Conservation (phyloP, 2,797 vertebrate species). For the Phataginus tetradactyla region DNA sequence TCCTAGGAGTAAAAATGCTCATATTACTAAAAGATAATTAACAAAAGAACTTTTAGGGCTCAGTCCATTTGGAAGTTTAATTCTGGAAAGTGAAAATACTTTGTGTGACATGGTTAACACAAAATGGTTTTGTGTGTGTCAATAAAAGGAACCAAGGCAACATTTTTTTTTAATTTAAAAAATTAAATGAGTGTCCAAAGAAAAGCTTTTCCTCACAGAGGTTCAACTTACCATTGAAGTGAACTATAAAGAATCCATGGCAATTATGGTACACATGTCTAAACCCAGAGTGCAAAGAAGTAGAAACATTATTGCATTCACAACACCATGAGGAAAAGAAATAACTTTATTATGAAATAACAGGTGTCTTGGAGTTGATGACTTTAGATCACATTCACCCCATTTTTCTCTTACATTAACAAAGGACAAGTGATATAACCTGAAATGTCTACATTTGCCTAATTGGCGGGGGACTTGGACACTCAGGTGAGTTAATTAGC, state of each 20-base stretch:
- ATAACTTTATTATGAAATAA: neutral
- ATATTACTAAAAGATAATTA: neutral
- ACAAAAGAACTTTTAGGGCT: neutral
- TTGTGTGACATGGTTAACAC: neutral
- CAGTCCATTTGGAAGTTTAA: neutral
- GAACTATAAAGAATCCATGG: neutral
- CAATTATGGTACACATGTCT: neutral
- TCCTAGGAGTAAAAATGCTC: neutral
- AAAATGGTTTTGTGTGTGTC: neutral
- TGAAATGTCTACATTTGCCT: constrained; percentile 30
- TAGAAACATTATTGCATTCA: neutral
- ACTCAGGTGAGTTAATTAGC: constrained; percentile 53
- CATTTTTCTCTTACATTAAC: constrained; percentile 23
- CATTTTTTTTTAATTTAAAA: neutral
- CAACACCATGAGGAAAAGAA: neutral
- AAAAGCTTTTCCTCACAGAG: neutral
- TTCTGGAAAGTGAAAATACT: neutral
- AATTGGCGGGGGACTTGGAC: constrained; percentile 57
- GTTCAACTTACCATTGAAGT: neutral
- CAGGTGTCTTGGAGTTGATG: neutral
- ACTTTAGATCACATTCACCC: neutral
- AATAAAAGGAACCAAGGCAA: neutral
- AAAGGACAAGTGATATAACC: neutral
- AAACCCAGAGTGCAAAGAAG: neutral
- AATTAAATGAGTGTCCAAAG: neutral